Conservation (phyloP, 2,797 vertebrate species). For the Ceyx erithaca region DNA sequence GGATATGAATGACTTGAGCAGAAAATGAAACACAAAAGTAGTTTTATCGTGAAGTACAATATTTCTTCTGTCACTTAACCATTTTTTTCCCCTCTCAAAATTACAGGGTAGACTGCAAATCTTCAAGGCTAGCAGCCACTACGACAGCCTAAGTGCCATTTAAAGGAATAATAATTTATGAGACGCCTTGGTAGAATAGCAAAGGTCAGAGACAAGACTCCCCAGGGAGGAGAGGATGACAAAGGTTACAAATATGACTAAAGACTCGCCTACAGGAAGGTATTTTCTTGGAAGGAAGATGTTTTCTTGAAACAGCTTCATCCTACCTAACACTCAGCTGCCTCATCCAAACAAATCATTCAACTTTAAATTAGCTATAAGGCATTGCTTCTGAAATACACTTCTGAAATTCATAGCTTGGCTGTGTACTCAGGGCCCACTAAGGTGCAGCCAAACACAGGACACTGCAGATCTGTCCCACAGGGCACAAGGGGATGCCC, state of each 20-base stretch:
- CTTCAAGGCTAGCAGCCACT: conserved; percentile 65
- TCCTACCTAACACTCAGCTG: not conserved
- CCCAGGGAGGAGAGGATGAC: conserved; percentile 26
- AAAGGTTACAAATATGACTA: conserved; percentile 57
- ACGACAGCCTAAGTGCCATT: conserved; percentile 71
- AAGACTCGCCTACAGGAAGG: conserved; percentile 9
- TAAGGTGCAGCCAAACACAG: not conserved
- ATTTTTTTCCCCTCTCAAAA: conserved; percentile 66
- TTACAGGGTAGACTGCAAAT: conserved; percentile 75
- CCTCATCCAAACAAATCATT: not conserved
- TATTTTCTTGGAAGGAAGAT: conserved; percentile 20
- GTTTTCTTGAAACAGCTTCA: conserved; percentile 26
- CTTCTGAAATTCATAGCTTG: not conserved
- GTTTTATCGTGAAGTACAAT: conserved; percentile 70
- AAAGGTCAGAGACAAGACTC: conserved; percentile 46
- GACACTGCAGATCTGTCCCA: not conserved
- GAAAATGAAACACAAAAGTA: conserved; percentile 76
- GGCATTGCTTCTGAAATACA: fast-evolving
- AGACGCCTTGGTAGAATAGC: conserved; percentile 46
- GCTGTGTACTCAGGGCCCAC: not conserved
- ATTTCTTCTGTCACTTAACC: conserved; percentile 78
- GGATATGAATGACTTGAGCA: conserved; percentile 69
- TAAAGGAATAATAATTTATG: conserved; percentile 74
- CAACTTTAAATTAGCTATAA: not conserved
- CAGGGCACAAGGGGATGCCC: not conserved